Conservation (phyloP, 1,140 invertebrate genomes). For the Idris sp. region DNA sequence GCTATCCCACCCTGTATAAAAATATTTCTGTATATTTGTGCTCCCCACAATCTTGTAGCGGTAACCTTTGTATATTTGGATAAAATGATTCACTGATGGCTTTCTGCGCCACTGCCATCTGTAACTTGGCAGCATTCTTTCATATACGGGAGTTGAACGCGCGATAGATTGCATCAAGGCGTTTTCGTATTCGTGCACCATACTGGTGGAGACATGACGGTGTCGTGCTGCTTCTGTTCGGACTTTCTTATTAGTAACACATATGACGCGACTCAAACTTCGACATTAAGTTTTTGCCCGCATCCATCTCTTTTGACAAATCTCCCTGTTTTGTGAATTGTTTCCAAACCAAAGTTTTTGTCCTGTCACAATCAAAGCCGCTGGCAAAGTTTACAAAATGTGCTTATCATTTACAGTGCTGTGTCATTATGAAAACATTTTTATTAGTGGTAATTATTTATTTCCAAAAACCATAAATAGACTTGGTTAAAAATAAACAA, state of each 20-base stretch:
- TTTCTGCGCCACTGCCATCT: constrained; percentile 53
- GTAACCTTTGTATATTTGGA: constrained; percentile 65
- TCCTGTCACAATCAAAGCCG: too few relatives aligned
- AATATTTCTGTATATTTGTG: constrained; percentile 21
- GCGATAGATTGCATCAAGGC: constrained; percentile 62
- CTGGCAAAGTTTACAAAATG: too few relatives aligned
- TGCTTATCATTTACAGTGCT: too few relatives aligned
- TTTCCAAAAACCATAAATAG: background rate
- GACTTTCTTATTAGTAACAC: constrained; percentile 62
- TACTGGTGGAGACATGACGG: constrained; percentile 64
- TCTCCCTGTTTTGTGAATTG: too few relatives aligned
- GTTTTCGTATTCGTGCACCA: constrained; percentile 55
- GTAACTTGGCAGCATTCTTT: constrained; percentile 56
- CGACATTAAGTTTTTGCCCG: constrained; percentile 35
- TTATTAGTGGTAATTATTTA: too few relatives aligned
- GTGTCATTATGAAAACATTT: too few relatives aligned
- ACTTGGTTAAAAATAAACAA: too few relatives aligned
- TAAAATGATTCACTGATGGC: constrained; percentile 63
- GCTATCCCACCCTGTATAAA: constrained; percentile 9
- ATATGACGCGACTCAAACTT: constrained; percentile 54
- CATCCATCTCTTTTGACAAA: constrained; percentile 16
- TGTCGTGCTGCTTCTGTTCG: constrained; percentile 55
- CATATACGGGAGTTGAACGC: constrained; percentile 60
- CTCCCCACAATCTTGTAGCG: background rate
- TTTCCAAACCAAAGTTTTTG: too few relatives aligned